Conservation (phyloP, 2,113 vertebrate species). For the Proteles cristata region DNA sequence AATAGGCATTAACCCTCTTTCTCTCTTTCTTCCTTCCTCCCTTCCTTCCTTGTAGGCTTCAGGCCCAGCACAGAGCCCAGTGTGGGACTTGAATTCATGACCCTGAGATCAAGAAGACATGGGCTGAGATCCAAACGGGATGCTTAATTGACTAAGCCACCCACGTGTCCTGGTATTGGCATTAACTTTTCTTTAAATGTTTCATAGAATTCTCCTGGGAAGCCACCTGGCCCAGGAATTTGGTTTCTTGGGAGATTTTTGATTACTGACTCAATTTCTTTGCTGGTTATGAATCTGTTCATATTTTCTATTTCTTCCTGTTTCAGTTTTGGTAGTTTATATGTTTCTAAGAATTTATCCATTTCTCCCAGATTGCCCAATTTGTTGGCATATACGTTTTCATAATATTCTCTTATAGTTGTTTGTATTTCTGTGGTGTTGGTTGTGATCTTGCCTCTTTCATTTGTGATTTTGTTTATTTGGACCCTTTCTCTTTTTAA, state of each 20-base stretch:
- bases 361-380: background rate
- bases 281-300: background rate
- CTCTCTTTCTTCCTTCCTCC: too few species aligned
- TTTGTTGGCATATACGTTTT: background rate
- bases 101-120: too few species aligned
- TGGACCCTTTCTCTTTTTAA: background rate
- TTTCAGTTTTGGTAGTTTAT: background rate
- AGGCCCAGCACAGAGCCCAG: too few species aligned
- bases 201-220: background rate
- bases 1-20: background rate
- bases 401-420: background rate
- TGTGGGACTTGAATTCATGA: too few species aligned
- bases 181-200: background rate
- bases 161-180: background rate
- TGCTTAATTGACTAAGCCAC: too few species aligned
- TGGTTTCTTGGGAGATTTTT: background rate
- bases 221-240: background rate
- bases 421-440: background rate
- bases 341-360: background rate
- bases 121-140: too few species aligned
- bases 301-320: background rate
- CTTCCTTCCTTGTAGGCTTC: too few species aligned
- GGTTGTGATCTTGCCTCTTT: background rate
- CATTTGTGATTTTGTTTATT: background rate
- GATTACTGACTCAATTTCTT: background rate